Percentiles rank a stretch among this genome's conserved stretches.
Conservation (phyloP, 2,113 vertebrate genomes). For the Phoenicopterus ruber region DNA sequence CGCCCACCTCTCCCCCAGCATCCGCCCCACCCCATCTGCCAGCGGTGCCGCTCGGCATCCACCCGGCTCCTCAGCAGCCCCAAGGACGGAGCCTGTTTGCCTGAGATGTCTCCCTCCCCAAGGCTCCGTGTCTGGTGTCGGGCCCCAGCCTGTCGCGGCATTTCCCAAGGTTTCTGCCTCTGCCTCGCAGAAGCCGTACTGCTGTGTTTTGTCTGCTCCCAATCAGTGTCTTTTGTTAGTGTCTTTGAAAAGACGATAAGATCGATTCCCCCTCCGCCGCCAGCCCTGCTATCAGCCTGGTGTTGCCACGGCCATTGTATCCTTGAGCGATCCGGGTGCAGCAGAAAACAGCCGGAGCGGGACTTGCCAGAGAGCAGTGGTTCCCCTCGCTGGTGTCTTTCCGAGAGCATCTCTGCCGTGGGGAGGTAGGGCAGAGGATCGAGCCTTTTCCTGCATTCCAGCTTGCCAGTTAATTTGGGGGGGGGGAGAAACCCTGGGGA, state of each 20-base stretch:
- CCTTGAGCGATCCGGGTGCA: background rate
- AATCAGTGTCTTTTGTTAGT: constrained; percentile 39
- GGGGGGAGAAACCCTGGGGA: background rate
- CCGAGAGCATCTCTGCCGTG: background rate
- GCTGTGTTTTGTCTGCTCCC: constrained; percentile 59
- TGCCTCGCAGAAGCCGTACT: background rate
- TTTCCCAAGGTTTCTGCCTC: constrained; percentile 40
- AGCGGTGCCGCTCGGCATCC: background rate
- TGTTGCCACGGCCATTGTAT: background rate
- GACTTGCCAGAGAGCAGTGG: background rate
- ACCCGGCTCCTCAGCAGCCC: background rate
- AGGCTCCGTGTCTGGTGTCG: background rate
- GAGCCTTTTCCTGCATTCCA: background rate
- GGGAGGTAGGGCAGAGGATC: background rate
- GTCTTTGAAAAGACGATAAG: constrained; percentile 13
- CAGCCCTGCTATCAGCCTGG: background rate
- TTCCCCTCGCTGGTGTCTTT: background rate
- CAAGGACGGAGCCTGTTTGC: background rate
- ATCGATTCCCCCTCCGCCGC: background rate
- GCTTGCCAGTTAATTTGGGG: accelerated
- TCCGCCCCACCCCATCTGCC: background rate
- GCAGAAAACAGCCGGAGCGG: background rate
- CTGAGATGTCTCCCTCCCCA: background rate
- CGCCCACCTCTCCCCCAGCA: background rate
- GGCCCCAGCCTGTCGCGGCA: background rate